Conservation (phyloP, 1,140 invertebrate genomes). For the Neoseiulus cucumeris region DNA sequence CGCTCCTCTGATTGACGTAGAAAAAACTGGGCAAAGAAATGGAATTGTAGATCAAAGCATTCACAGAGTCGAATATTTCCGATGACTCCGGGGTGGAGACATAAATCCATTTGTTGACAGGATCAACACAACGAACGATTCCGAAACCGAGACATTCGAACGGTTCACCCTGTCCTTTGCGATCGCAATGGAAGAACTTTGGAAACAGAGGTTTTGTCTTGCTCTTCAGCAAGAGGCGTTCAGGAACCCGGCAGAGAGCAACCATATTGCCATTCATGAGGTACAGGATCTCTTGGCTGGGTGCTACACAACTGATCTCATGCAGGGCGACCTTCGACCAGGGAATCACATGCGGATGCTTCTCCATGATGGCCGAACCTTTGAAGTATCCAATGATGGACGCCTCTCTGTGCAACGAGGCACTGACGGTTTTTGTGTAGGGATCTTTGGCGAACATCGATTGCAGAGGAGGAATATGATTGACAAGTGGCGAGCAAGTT, state of each 20-base stretch:
- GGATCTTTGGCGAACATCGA: background rate
- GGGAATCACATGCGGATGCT: background rate
- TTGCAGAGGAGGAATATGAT: background rate
- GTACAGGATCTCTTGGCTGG: background rate
- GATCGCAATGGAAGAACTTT: background rate
- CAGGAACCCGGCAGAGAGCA: background rate
- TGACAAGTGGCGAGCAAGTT: background rate
- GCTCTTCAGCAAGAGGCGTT: background rate
- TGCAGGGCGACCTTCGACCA: background rate
- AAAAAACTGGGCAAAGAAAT: too few relatives aligned
- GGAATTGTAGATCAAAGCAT: background rate
- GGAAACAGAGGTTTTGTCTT: background rate
- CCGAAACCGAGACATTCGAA: slow-evolving; percentile 1
- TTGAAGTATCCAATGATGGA: background rate
- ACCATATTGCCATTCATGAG: slow-evolving; percentile 4
- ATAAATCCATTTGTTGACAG: background rate
- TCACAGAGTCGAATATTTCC: background rate
- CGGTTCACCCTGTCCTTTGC: background rate
- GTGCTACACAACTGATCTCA: background rate
- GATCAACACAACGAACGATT: background rate
- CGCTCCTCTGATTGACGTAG: too few relatives aligned
- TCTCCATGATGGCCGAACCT: background rate
- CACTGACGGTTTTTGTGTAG: background rate
- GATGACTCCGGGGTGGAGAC: background rate
- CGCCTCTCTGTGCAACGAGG: background rate